Percentiles rank a stretch among this genome's conserved stretches.
phyloP scores from a whole-genome alignment of 2,797 vertebrate genomes.

The Sparidentex hasta region DNA sequence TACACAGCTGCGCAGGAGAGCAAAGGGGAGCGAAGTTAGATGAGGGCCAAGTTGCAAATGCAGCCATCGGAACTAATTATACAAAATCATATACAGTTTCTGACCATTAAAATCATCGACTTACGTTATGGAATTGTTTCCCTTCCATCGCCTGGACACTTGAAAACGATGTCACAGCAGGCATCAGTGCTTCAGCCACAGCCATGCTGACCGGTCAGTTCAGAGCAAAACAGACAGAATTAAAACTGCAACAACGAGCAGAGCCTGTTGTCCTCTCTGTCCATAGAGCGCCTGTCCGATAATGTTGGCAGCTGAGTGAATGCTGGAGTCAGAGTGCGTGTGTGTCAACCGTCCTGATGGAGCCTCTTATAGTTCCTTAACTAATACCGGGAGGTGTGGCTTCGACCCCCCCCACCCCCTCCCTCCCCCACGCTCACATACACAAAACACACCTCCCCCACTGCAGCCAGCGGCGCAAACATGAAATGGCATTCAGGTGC shows the following conservation, averaged over 20 bases:
- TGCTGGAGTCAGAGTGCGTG: conserved; percentile 55
- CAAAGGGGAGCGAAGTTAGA: not conserved
- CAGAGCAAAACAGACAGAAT: not conserved
- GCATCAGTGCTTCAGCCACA: conserved; percentile 84
- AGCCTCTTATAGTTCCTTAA: conserved; percentile 60
- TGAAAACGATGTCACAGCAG: conserved; percentile 81
- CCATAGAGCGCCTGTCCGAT: conserved; percentile 35
- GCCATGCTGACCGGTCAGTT: conserved; percentile 75
- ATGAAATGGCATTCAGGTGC: conserved; percentile 25
- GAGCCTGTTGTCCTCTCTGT: conserved; percentile 8
- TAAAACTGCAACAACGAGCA: conserved; percentile 8
- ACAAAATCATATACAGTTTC: fast-evolving
- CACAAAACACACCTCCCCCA: not conserved
- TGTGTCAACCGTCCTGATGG: conserved; percentile 3
- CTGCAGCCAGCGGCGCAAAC: conserved; percentile 7
- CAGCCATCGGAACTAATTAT: no score
- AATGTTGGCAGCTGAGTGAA: not conserved
- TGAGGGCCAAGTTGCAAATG: not conserved
- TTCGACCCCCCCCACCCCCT: not conserved
- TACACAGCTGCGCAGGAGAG: conserved; percentile 68
- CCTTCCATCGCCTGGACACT: conserved; percentile 76
- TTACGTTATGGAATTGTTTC: conserved; percentile 85
- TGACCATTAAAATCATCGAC: conserved; percentile 45
- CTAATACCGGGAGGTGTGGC: conserved; percentile 63
- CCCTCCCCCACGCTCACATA: not conserved